A percentile compares a stretch with the other conserved stretches of the same genome.
These are phyloP conservation scores for Rhabdophis nuchalis DNA, from an alignment of 2,797 vertebrate genomes.

Conservation along the genomic window DNA sequence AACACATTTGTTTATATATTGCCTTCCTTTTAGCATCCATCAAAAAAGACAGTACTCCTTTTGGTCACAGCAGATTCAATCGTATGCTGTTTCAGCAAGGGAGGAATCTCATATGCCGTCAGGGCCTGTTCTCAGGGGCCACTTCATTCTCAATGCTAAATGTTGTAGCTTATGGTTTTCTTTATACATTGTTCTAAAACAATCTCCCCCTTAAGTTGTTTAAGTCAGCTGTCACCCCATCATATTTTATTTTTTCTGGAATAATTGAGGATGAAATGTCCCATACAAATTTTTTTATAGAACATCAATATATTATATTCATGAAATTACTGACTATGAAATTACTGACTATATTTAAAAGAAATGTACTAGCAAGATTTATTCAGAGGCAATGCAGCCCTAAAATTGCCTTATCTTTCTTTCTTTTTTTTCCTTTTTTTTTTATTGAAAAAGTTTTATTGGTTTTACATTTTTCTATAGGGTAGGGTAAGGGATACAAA, in stretches of 20 bases:
- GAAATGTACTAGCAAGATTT: background rate
- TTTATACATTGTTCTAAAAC: constrained; percentile 30
- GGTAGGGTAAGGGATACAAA: too few relatives aligned
- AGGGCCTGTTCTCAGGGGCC: background rate
- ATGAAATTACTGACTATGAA: background rate
- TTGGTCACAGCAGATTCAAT: background rate
- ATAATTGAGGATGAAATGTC: constrained; percentile 21
- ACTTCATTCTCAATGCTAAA: background rate
- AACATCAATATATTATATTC: background rate
- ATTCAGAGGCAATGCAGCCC: background rate
- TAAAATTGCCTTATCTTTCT: background rate
- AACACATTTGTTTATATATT: background rate
- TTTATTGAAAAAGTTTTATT: too few relatives aligned
- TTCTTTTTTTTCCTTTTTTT: too few relatives aligned
- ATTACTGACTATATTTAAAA: background rate
- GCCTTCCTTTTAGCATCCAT: background rate
- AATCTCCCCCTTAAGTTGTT: background rate
- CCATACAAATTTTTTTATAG: background rate
- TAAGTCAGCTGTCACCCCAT: constrained; percentile 18
- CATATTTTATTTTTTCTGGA: constrained; percentile 36
- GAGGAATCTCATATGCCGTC: background rate
- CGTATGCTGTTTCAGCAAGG: background rate
- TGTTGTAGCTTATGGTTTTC: constrained; percentile 16
- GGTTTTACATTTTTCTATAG: too few relatives aligned
- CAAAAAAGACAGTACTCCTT: background rate